Conservation (phyloP, 2,113 vertebrate species). For the Atherinomorus stipes region DNA sequence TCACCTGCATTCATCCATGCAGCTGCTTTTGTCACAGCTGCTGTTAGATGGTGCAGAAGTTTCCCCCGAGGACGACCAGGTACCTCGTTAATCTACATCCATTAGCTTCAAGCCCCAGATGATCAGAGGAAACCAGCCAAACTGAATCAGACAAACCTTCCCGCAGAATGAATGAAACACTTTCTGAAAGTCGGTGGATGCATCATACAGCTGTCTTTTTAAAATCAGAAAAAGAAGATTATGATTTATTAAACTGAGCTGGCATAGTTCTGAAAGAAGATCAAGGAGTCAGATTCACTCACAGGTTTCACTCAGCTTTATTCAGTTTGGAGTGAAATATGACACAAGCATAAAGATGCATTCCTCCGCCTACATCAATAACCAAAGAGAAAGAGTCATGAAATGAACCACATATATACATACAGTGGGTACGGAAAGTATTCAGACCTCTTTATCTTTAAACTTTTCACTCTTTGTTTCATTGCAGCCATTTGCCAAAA, state of each 20-base stretch:
- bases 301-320: background rate
- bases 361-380: conserved; percentile 56
- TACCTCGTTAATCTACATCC: background rate
- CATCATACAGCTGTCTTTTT: too few relatives aligned
- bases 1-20: background rate
- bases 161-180: background rate
- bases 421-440: too few relatives aligned
- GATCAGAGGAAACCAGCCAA: background rate
- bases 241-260: background rate
- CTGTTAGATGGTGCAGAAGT: background rate
- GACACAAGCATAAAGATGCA: conserved; percentile 31
- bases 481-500: too few relatives aligned
- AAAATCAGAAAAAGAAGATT: too few relatives aligned
- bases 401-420: background rate
- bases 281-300: background rate
- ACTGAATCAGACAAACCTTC: background rate
- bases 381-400: conserved; percentile 41
- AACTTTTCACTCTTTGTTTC: too few relatives aligned
- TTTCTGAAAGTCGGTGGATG: background rate
- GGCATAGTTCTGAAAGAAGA: background rate
- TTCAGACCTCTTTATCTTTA: too few relatives aligned
- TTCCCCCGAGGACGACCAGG: background rate
- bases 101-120: background rate
- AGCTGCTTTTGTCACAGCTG: conserved; percentile 3
- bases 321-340: conserved; percentile 44